Evolutionary conservation across 2,797 vertebrate genomes (phyloP).

Genomic region (Pipistrellus kuhlii): DNA sequence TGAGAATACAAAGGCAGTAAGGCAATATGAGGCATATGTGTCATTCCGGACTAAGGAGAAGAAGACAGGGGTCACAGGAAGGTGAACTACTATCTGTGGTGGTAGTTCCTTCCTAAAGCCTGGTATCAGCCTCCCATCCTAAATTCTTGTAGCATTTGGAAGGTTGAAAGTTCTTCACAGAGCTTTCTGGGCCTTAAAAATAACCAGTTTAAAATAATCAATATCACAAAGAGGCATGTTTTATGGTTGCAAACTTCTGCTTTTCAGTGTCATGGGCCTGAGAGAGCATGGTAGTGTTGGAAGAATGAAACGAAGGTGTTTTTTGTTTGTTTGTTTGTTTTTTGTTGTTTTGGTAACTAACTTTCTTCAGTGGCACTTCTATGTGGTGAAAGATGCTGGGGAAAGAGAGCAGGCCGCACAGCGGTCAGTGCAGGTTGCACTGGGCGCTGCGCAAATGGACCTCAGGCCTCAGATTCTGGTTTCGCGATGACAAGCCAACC

Average conservation of each 20-base stretch:
- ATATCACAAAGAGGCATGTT: background rate
- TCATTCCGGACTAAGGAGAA: background rate
- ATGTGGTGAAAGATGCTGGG: background rate
- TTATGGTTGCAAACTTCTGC: background rate
- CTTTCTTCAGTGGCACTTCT: conserved; percentile 7
- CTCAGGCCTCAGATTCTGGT: background rate
- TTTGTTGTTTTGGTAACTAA: conserved; percentile 33
- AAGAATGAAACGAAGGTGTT: background rate
- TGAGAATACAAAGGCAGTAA: background rate
- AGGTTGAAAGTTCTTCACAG: background rate
- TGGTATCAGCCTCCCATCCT: background rate
- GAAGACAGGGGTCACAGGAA: background rate
- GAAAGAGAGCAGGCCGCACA: background rate
- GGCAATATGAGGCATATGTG: no score
- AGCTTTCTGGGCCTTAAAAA: background rate
- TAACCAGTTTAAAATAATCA: background rate
- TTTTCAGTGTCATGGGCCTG: background rate
- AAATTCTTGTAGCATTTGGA: background rate
- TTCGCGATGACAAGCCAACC: background rate
- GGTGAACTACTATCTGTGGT: background rate
- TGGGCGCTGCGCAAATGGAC: background rate
- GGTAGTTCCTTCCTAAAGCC: background rate
- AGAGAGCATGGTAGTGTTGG: background rate
- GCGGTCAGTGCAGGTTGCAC: background rate
- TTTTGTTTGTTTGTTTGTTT: no score